Percentiles rank a stretch among this genome's conserved stretches.
Conservation (phyloP, 2,797 vertebrate species). For the Sparus aurata region DNA sequence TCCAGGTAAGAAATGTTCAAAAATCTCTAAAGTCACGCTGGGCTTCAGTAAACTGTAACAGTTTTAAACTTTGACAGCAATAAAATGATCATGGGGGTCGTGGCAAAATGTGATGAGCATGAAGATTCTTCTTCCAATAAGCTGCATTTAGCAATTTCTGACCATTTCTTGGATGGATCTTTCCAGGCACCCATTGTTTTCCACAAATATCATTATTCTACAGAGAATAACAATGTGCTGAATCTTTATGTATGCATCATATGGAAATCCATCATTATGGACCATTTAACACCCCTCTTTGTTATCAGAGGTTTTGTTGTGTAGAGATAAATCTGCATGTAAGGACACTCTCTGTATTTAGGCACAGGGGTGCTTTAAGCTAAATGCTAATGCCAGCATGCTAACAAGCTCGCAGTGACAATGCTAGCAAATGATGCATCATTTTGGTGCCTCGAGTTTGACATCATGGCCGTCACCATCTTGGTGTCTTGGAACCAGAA, state of each 20-base stretch:
- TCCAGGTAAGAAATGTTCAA: no score
- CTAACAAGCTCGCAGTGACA: background rate
- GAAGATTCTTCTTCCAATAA: background rate
- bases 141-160: background rate
- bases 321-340: background rate
- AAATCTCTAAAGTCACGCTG: no score
- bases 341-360: background rate
- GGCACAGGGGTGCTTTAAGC: background rate
- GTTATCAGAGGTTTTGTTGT: background rate
- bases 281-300: background rate
- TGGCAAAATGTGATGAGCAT: background rate
- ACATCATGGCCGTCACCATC: no score
- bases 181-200: background rate
- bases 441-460: no score
- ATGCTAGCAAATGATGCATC: background rate
- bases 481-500: no score
- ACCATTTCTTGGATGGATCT: background rate
- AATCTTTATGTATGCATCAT: background rate
- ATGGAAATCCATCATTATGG: constrained; percentile 3
- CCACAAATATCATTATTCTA: background rate
- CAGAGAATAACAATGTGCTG: background rate
- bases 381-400: constrained; percentile 5
- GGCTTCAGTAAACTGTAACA: background rate
- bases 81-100: background rate
- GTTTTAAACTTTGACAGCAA: constrained; percentile 1